Percentiles rank a stretch among this genome's conserved stretches.
phyloP scores from a whole-genome alignment of 2,888 invertebrate species.

The Choreutis nemorana region DNA sequence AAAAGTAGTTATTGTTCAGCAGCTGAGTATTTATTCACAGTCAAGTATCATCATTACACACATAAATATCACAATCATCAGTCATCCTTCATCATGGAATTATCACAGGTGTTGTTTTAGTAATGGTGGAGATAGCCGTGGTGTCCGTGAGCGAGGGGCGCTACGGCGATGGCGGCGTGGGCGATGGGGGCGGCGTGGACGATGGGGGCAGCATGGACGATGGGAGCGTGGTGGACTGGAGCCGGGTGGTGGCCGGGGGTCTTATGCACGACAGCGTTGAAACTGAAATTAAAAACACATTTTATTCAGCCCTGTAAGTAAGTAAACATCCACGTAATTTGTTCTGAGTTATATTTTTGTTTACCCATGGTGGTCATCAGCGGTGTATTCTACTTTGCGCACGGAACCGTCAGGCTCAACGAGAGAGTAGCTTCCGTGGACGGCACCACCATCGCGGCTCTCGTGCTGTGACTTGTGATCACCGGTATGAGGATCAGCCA shows the following conservation, averaged over 20 bases:
- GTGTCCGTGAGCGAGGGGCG: slow-evolving; percentile 40
- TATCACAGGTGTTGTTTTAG: slow-evolving; percentile 36
- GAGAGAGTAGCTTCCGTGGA: slow-evolving; percentile 71
- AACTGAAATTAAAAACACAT: slow-evolving; percentile 48
- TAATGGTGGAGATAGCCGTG: slow-evolving; percentile 47
- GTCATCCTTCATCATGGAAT: slow-evolving; percentile 45
- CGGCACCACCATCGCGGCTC: slow-evolving; percentile 69
- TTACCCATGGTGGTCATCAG: slow-evolving; percentile 69
- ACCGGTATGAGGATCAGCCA: slow-evolving; percentile 68
- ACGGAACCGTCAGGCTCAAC: slow-evolving; percentile 70
- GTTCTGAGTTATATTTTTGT: too few species aligned
- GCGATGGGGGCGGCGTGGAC: slow-evolving; percentile 34
- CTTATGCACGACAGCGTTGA: slow-evolving; percentile 65
- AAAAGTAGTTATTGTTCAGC: slow-evolving; percentile 37
- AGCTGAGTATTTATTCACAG: slow-evolving; percentile 60
- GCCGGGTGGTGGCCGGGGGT: slow-evolving; percentile 57
- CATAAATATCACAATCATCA: slow-evolving; percentile 64
- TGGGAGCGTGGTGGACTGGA: slow-evolving; percentile 36
- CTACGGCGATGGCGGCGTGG: slow-evolving; percentile 23
- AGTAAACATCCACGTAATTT: too few species aligned
- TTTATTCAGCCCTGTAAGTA: too few species aligned
- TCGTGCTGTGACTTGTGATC: slow-evolving; percentile 70
- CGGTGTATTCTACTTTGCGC: slow-evolving; percentile 70
- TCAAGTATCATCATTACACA: slow-evolving; percentile 48
- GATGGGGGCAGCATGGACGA: slow-evolving; percentile 36